A percentile compares a stretch with the other conserved stretches of the same genome.
phyloP scores from a whole-genome alignment of 1,140 invertebrate species.

The Zelostemma sp. region DNA sequence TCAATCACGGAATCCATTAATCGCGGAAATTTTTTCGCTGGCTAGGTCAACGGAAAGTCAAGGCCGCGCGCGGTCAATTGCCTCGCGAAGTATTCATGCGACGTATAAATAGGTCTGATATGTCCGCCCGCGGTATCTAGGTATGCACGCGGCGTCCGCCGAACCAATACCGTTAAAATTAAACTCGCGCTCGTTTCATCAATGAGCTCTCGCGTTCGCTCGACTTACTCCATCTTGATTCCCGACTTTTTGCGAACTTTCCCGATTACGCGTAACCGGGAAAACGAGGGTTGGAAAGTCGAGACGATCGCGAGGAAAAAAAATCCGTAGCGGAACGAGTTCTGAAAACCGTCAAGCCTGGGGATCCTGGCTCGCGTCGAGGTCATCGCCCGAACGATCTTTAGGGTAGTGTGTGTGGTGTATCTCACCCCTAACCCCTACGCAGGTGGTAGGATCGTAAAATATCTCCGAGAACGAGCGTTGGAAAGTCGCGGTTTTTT shows the following conservation, averaged over 20 bases:
- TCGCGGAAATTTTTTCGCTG: background rate
- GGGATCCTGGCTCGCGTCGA: constrained; percentile 44
- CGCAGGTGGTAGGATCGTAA: constrained; percentile 15
- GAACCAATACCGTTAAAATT: constrained; percentile 5
- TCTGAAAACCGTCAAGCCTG: constrained; percentile 32
- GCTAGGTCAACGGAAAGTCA: constrained; percentile 60
- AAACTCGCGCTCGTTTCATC: background rate
- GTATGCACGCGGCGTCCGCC: background rate
- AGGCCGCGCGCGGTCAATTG: constrained; percentile 64
- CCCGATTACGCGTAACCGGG: too few relatives aligned
- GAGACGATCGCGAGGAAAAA: background rate
- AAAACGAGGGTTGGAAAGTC: too few relatives aligned
- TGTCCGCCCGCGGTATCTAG: constrained; percentile 3
- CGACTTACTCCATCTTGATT: background rate
- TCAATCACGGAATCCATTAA: background rate
- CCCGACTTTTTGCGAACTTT: too few relatives aligned
- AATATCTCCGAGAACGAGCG: constrained; percentile 21
- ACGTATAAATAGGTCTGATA: constrained; percentile 57
- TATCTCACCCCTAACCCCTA: constrained; percentile 40
- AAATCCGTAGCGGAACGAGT: constrained; percentile 7
- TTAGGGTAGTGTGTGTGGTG: constrained; percentile 50
- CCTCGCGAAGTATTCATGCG: constrained; percentile 45
- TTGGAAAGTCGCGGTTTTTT: too few relatives aligned
- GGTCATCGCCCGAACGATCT: constrained; percentile 67
- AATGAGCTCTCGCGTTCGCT: background rate